Percentiles rank a stretch among this genome's conserved stretches.
phyloP scores from a whole-genome alignment of 2,888 invertebrate genomes.

The Spialia ferax region DNA sequence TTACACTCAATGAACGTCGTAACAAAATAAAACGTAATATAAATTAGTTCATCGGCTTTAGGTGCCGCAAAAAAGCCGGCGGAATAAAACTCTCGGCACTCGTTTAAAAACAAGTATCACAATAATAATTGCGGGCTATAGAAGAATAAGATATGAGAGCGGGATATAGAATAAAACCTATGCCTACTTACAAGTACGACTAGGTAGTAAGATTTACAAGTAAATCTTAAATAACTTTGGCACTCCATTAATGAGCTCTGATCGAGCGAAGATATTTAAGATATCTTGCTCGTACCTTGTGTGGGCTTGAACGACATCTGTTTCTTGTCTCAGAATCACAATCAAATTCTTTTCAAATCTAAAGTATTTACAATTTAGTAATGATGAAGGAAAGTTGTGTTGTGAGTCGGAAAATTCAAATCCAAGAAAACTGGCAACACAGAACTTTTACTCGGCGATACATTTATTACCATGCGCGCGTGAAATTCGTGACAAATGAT shows the following conservation, averaged over 20 bases:
- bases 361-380: slow-evolving; percentile 10
- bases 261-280: slow-evolving; percentile 43
- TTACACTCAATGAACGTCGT: too few relatives aligned
- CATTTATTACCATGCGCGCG: slow-evolving; percentile 11
- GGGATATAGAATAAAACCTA: too few relatives aligned
- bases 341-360: background rate
- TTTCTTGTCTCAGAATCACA: slow-evolving; percentile 11
- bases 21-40: too few relatives aligned
- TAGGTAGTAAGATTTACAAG: background rate
- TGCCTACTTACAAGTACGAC: too few relatives aligned
- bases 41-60: too few relatives aligned
- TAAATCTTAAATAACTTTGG: slow-evolving; percentile 37
- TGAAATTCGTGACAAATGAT: slow-evolving; percentile 27
- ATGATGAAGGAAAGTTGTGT: slow-evolving; percentile 15
- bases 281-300: too few relatives aligned
- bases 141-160: too few relatives aligned
- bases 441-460: slow-evolving; percentile 10
- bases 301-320: slow-evolving; percentile 40
- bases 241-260: slow-evolving; percentile 44
- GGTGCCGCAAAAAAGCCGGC: too few relatives aligned
- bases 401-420: slow-evolving; percentile 18
- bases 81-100: too few relatives aligned
- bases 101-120: too few relatives aligned
- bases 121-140: too few relatives aligned
- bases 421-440: slow-evolving; percentile 22